Conservation (phyloP, 1,140 invertebrate species). For the Plodia interpunctella region DNA sequence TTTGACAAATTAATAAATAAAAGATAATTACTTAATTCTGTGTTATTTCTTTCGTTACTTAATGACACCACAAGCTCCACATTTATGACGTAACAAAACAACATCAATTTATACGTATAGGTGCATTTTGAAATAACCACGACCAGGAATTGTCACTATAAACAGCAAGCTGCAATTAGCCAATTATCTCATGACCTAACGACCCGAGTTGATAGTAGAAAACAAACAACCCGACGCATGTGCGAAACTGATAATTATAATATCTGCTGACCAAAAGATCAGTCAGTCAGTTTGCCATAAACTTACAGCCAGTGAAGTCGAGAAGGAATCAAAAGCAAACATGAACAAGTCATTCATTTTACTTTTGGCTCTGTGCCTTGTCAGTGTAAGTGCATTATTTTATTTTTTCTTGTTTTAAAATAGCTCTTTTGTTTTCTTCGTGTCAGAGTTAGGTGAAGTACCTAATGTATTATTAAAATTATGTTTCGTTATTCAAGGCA, state of each 20-base stretch:
- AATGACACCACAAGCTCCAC: too few relatives aligned
- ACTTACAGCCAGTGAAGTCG: neutral
- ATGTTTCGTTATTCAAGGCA: too few relatives aligned
- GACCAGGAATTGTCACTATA: neutral
- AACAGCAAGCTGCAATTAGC: neutral
- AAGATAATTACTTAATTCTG: too few relatives aligned
- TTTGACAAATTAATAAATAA: too few relatives aligned
- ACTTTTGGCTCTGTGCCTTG: slow-evolving; percentile 26
- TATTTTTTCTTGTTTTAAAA: neutral
- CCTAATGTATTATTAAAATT: too few relatives aligned
- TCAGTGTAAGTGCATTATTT: slow-evolving; percentile 26
- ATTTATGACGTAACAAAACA: too few relatives aligned
- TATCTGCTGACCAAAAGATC: neutral
- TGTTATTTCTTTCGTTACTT: too few relatives aligned
- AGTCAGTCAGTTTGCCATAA: neutral
- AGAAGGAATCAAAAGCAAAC: neutral
- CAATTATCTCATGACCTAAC: slow-evolving; percentile 16
- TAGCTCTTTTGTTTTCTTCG: neutral
- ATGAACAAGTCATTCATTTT: slow-evolving; percentile 26
- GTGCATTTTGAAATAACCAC: neutral
- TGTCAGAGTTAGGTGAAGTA: neutral
- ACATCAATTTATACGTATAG: too few relatives aligned
- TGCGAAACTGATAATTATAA: neutral
- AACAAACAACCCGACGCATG: slow-evolving; percentile 8
- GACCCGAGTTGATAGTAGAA: slow-evolving; percentile 11